phyloP scores from a whole-genome alignment of 2,797 vertebrate genomes.

The Chloroceryle inda region DNA sequence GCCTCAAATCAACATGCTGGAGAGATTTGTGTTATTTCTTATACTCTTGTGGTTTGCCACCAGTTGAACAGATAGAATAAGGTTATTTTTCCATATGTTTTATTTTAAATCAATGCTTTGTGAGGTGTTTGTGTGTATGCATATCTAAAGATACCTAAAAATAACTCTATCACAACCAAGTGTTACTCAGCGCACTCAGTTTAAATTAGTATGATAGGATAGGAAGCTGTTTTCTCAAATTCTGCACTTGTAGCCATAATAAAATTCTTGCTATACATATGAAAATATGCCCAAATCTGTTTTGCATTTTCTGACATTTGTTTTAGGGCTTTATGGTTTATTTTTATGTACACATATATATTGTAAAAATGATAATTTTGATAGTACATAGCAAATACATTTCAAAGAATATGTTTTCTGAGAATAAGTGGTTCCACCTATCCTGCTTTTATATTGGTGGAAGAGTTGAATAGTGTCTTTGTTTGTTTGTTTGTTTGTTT shows the following conservation, averaged over 20 bases:
- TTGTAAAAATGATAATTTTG: neutral
- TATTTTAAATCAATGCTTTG: neutral
- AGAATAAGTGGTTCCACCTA: neutral
- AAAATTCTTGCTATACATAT: neutral
- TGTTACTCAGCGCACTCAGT: neutral
- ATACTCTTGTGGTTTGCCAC: neutral
- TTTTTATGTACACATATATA: neutral
- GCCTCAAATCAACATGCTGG: rapidly evolving
- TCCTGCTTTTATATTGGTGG: neutral
- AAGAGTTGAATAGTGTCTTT: neutral
- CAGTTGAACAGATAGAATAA: neutral
- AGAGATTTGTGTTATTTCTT: neutral
- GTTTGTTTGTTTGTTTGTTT: neutral
- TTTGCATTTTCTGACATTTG: neutral
- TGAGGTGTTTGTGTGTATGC: neutral
- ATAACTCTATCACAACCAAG: neutral
- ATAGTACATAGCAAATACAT: neutral
- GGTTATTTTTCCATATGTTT: neutral
- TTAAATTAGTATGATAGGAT: neutral
- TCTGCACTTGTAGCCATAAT: neutral
- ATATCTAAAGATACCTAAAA: neutral
- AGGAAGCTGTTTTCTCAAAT: neutral
- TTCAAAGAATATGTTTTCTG: neutral
- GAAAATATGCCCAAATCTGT: neutral
- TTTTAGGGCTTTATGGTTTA: neutral